Evolutionary conservation across 1,140 invertebrate species (phyloP), one percentile per base, ranked within the genome.

Genomic region (roundworm (Caenorhabditis elegans)): DNA sequence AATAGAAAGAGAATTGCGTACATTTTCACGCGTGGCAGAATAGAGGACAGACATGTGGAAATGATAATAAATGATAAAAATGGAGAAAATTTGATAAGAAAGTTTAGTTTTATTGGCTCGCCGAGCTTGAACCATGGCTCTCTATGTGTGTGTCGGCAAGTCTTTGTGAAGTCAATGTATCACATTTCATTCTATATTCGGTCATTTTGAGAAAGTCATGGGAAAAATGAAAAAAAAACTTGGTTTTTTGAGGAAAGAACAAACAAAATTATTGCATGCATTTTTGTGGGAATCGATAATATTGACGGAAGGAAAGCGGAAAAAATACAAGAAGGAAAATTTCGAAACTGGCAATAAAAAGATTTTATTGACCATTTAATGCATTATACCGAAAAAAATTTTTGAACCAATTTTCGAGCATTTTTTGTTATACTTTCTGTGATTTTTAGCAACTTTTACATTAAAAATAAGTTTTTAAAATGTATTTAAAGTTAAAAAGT

Each of bases 131-230:
- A 70, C 60, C 39, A 39, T 34, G 43, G 36, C 60, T 70, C 11
- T 19, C 39, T 15, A 31, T 70, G 34, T 70, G 36, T 70, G 36
- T 70, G 60, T 70, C 60, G 60, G 60, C 60, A 70, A 39, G 34
- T 10, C 34, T 65, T 10, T 53, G 22, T 26, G n/a, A n/a, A n/a
- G n/a, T n/a, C n/a, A 53, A 60, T 60, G 60, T 70, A 70, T 70
- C 60, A 43, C 60, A 70, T 70, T 70, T 22, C 60, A 70, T 70
- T 60, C n/a, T n/a, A 24, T 65, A n/a, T 70, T 70, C 39, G 31
- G 22, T 22, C 60, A 31, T 65, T 70, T 70, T 70, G 60, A 70
- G 34, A 34, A 39, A 34, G 60, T 70, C 60, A 70, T 70, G 60
- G 60, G 60, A 70, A 70, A 22, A 43, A 43, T 43, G 15, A 5